Evolutionary conservation across 2,797 vertebrate genomes (phyloP), one percentile per base, ranked within the genome.

Genomic region (Rhinogobio ventralis): DNA sequence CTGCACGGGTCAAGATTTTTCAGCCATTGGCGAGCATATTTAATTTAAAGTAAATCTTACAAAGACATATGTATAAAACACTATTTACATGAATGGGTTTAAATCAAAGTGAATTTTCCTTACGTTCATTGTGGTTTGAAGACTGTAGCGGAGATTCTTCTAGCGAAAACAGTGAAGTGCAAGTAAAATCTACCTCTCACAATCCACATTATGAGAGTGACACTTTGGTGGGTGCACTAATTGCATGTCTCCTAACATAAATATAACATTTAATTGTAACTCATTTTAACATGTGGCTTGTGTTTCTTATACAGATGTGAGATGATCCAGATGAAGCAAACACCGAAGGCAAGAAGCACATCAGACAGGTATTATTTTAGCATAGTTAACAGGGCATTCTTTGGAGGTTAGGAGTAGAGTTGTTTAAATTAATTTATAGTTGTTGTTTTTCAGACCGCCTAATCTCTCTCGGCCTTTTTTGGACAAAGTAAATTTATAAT

Each of bases 141-240:
- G 69, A 72, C 23, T 14, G 42, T 46, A 46, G 5, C 28, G 42
- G 8, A 9, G 30, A 67, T 67, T 67, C 66, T 36, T 67, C 66
- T 7, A 67, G 30, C 15, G 53, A 57, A 62, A 39, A 69, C 67
- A 69, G 67, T n/a, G 67, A 42, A 69, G 67, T 69, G 20, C 60
- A 62, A 15, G 60, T 62, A 62, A 62, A 62, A 28, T 62, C 25
- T 28, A 28, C 60, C 33, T 69, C 67, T 20, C 30, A 39, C 17
- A 69, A 39, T 69, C 67, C 36, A 69, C 20, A 23, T 39, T 17
- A 42, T 69, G 67, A 69, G 39, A 45, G 17, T 69, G 36, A 45
- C 67, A 69, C 67, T 69, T 69, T 45, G 67, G 36, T 69, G 67
- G 33, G 67, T 45, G 8, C 67, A 17, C 45, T 45, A 69, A 42